Evolutionary conservation across 2,113 vertebrate genomes (phyloP).

Genomic region (Tapirus terrestris): DNA sequence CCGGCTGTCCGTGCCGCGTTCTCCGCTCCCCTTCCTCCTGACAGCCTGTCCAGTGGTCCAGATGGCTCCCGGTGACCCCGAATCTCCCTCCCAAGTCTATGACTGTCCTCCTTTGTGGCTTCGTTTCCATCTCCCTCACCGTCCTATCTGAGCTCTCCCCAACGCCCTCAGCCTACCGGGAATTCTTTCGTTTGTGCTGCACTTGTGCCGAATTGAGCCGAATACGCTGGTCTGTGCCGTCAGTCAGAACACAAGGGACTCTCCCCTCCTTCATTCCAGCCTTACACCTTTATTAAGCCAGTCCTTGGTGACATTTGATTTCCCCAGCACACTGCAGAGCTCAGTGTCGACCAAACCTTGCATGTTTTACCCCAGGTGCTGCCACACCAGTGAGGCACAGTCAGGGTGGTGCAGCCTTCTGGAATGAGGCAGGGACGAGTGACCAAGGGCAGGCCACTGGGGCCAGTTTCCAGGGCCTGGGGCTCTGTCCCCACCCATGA

Average conservation of each 20-base stretch:
- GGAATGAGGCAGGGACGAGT: neutral
- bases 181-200: neutral
- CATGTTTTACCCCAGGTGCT: no score
- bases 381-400: no score
- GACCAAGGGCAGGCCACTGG: rapidly evolving
- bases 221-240: rapidly evolving
- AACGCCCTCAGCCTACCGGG: neutral
- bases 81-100: neutral
- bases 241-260: neutral
- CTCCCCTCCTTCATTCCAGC: neutral
- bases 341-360: rapidly evolving
- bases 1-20: neutral
- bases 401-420: neutral
- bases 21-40: neutral
- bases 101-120: neutral
- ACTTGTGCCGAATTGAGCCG: neutral
- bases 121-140: neutral
- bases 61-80: neutral
- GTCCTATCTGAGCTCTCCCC: neutral
- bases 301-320: neutral
- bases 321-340: neutral
- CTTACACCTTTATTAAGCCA: neutral
- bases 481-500: rapidly evolving
- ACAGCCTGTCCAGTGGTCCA: neutral
- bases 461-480: neutral